A percentile compares a stretch with the other conserved stretches of the same genome.
phyloP scores from a whole-genome alignment of 1,140 invertebrate species.

The Pseudomyrmex concolor region DNA sequence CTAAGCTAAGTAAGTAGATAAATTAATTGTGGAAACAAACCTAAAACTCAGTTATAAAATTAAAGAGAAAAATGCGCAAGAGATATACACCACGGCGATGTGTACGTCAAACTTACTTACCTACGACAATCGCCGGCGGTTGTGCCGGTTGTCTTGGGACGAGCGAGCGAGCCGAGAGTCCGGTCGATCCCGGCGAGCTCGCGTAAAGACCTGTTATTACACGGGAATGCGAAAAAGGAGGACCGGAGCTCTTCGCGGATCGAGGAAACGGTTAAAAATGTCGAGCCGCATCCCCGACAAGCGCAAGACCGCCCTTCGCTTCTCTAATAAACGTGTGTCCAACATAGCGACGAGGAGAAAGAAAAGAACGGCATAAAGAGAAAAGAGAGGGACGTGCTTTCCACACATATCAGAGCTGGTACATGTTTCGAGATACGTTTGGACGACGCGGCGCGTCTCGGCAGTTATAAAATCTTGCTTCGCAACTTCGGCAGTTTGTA shows the following conservation, averaged over 20 bases:
- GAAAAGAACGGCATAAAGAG: constrained; percentile 37
- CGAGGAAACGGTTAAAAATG: constrained; percentile 75
- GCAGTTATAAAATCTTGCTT: constrained; percentile 59
- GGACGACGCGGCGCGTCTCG: constrained; percentile 22
- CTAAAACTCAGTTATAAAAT: too few relatives aligned
- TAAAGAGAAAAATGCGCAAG: not conserved
- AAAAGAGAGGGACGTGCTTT: constrained; percentile 15
- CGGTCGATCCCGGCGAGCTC: constrained; percentile 63
- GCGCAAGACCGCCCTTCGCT: constrained; percentile 66
- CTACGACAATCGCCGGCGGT: constrained; percentile 78
- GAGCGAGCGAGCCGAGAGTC: constrained; percentile 52
- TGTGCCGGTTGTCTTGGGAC: constrained; percentile 77
- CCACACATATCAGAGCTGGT: not conserved
- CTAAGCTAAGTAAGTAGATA: too few relatives aligned
- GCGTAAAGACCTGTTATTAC: constrained; percentile 75
- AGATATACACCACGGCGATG: constrained; percentile 50
- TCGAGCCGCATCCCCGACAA: constrained; percentile 21
- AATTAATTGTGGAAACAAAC: too few relatives aligned
- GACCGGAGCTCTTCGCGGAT: constrained; percentile 72
- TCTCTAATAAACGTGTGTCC: constrained; percentile 67
- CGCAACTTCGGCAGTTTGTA: constrained; percentile 70
- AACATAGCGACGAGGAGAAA: constrained; percentile 51
- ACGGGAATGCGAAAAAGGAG: constrained; percentile 76
- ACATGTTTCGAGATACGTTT: constrained; percentile 21
- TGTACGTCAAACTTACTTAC: constrained; percentile 76